phyloP scores from a whole-genome alignment of 1,140 invertebrate genomes.

The Melipona quadrifasciata region DNA sequence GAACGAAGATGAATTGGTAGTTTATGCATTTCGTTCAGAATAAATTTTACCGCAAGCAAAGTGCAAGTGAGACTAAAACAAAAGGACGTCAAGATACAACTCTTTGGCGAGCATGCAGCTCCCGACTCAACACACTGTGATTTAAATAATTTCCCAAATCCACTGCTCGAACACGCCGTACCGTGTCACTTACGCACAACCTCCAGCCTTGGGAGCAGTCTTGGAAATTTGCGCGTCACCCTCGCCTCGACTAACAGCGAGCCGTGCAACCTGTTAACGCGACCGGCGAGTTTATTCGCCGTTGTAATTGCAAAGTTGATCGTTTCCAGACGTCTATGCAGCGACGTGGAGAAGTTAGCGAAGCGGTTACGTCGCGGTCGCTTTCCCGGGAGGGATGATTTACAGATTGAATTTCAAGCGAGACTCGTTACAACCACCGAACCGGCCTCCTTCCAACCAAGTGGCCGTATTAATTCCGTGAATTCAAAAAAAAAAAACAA shows the following conservation, averaged over 20 bases:
- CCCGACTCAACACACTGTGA: neutral
- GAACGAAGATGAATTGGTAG: too few relatives aligned
- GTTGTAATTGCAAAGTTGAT: slow-evolving; percentile 27
- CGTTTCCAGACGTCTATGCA: slow-evolving; percentile 9
- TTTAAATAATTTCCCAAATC: neutral
- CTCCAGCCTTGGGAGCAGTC: neutral
- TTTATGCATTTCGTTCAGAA: too few relatives aligned
- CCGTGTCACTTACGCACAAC: neutral
- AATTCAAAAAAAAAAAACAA: neutral
- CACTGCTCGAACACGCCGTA: neutral
- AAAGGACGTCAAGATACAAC: too few relatives aligned
- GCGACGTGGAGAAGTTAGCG: slow-evolving; percentile 21
- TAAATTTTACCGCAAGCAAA: too few relatives aligned
- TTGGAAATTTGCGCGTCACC: neutral
- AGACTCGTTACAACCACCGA: neutral
- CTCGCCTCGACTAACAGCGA: neutral
- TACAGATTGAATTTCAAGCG: slow-evolving; percentile 32
- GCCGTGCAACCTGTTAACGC: slow-evolving; percentile 12
- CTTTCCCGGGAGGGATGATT: slow-evolving; percentile 5
- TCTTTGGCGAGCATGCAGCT: too few relatives aligned
- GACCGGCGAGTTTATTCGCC: slow-evolving; percentile 4
- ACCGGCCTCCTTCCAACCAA: neutral
- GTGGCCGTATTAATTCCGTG: neutral
- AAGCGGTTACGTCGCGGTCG: slow-evolving; percentile 21
- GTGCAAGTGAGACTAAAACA: too few relatives aligned